A percentile compares a stretch with the other conserved stretches of the same genome.
Conservation (phyloP, 2,797 vertebrate genomes). For the Sebastes hopkinsi region DNA sequence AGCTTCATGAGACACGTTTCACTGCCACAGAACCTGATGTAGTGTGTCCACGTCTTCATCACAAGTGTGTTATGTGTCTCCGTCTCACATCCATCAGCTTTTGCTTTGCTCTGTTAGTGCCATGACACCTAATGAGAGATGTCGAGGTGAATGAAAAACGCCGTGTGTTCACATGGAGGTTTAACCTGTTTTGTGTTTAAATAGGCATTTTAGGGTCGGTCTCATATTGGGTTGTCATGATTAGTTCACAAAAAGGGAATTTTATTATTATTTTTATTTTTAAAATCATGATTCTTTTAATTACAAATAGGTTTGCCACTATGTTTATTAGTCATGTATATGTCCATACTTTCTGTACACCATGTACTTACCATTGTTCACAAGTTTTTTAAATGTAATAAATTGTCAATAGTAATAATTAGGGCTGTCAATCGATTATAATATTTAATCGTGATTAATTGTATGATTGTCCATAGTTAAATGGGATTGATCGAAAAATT, state of each 20-base stretch:
- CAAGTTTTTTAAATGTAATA: background rate
- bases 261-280: background rate
- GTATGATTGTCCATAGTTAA: too few species aligned
- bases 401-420: background rate
- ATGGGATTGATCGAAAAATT: too few species aligned
- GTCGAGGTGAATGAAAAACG: background rate
- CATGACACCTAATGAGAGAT: conserved; percentile 9
- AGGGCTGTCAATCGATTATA: too few species aligned
- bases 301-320: background rate
- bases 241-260: background rate
- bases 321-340: conserved; percentile 8
- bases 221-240: background rate
- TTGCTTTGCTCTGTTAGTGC: conserved; percentile 5
- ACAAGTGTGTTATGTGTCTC: conserved; percentile 35
- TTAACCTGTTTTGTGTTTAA: conserved; percentile 7
- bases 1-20: conserved; percentile 11
- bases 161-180: conserved; percentile 9
- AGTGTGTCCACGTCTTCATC: conserved; percentile 47
- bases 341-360: background rate
- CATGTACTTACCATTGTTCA: background rate
- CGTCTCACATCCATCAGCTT: conserved; percentile 44
- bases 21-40: conserved; percentile 18
- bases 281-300: background rate
- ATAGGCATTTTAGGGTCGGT: background rate
- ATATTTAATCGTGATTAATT: too few species aligned